phyloP scores from a whole-genome alignment of 2,797 vertebrate genomes.

The Momotus momota region DNA sequence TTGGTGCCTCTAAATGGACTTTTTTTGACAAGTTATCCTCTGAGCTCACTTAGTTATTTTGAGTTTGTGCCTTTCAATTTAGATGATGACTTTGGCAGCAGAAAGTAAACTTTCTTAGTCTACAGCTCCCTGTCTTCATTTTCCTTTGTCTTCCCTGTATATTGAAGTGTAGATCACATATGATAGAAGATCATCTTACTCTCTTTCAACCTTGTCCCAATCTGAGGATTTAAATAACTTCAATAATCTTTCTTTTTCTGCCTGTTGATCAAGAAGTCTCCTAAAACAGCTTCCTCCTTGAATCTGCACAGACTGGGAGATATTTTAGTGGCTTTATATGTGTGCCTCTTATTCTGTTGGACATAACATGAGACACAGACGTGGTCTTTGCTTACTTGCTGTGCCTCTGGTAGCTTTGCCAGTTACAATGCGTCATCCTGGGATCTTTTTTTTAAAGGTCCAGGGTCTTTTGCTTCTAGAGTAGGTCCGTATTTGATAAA shows the following conservation, averaged over 20 bases:
- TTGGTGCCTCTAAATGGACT: neutral
- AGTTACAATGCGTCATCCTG: neutral
- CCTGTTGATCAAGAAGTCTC: neutral
- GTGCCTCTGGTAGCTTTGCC: neutral
- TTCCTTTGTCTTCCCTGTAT: neutral
- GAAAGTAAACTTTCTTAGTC: neutral
- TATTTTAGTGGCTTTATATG: neutral
- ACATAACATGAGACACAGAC: neutral
- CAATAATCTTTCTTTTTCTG: neutral
- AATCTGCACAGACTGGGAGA: neutral
- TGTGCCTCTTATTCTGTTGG: neutral
- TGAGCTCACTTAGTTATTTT: neutral
- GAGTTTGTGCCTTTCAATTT: neutral
- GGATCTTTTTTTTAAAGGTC: neutral
- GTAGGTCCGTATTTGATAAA: neutral
- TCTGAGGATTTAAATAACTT: neutral
- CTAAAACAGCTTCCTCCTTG: neutral
- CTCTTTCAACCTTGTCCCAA: neutral
- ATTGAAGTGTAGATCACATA: neutral
- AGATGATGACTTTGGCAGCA: neutral
- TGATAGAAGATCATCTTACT: neutral
- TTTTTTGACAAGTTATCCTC: neutral
- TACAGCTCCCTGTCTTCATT: neutral
- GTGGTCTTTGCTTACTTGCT: neutral
- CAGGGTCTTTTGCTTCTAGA: neutral